These are phyloP conservation scores for Lepisosteus oculatus DNA, from an alignment of 2,113 vertebrate species.

Conservation along the genomic window DNA sequence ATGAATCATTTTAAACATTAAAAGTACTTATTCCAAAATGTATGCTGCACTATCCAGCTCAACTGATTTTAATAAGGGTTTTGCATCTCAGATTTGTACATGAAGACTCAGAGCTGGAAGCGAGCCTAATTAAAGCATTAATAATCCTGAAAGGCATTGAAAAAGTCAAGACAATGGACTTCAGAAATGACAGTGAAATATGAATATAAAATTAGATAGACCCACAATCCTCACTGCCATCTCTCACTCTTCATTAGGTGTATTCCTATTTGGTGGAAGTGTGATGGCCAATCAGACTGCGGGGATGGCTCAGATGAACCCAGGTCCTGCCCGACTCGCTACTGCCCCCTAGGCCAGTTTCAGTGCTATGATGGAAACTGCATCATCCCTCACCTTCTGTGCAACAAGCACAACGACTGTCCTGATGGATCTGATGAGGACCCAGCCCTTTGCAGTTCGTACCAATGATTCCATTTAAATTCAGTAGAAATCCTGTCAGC, in stretches of 20 bases:
- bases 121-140: too few relatives aligned
- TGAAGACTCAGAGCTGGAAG: too few relatives aligned
- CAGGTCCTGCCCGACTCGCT: slow-evolving; percentile 51
- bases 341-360: slow-evolving; percentile 54
- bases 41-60: too few relatives aligned
- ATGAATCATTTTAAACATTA: too few relatives aligned
- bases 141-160: too few relatives aligned
- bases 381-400: slow-evolving; percentile 53
- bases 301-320: slow-evolving; percentile 60
- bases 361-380: slow-evolving; percentile 63
- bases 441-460: slow-evolving; percentile 63
- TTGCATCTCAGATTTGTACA: too few relatives aligned
- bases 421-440: slow-evolving; percentile 63
- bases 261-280: slow-evolving; percentile 65
- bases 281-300: slow-evolving; percentile 58
- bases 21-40: too few relatives aligned
- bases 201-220: too few relatives aligned
- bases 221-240: not conserved
- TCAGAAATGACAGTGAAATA: too few relatives aligned
- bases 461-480: not conserved
- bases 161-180: too few relatives aligned
- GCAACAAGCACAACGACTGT: slow-evolving; percentile 49
- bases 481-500: too few relatives aligned
- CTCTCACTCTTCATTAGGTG: slow-evolving; percentile 35
- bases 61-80: too few relatives aligned